These are phyloP conservation scores for Megalops atlanticus DNA, from an alignment of 2,113 vertebrate genomes.

Conservation along the genomic window DNA sequence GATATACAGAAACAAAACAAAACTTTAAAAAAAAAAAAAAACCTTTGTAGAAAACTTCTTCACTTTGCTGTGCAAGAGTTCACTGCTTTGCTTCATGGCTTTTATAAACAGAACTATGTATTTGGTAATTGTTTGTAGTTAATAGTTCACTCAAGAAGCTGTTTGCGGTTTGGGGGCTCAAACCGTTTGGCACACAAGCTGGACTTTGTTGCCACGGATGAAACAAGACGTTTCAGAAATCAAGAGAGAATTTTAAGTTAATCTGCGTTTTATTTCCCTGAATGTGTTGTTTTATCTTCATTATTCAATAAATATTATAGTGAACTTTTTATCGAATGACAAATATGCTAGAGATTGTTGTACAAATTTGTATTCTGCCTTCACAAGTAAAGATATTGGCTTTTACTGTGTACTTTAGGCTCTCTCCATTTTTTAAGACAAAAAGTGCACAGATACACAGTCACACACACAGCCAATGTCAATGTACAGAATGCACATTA, in stretches of 20 bases:
- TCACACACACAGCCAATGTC: neutral
- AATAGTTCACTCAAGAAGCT: slow-evolving; percentile 92
- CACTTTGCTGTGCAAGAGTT: slow-evolving; percentile 96
- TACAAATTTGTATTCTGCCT: slow-evolving; percentile 98
- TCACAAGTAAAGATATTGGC: slow-evolving; percentile 99
- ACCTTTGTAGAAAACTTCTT: slow-evolving; percentile 86
- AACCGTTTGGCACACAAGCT: slow-evolving; percentile 99
- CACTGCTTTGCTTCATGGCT: slow-evolving; percentile 97
- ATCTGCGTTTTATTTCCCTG: slow-evolving; percentile 90
- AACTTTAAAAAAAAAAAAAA: slow-evolving; percentile 71
- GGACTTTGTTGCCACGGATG: slow-evolving; percentile 99
- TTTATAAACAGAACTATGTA: slow-evolving; percentile 95
- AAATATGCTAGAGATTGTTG: slow-evolving; percentile 98
- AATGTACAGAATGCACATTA: neutral
- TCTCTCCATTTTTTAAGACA: slow-evolving; percentile 79
- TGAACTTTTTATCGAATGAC: slow-evolving; percentile 99
- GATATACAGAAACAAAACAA: slow-evolving; percentile 55
- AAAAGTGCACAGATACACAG: slow-evolving; percentile 32
- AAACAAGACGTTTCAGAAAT: slow-evolving; percentile 90
- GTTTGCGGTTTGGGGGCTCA: slow-evolving; percentile 88
- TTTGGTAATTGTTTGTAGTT: slow-evolving; percentile 99
- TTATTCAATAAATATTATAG: slow-evolving; percentile 98
- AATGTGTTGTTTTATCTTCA: slow-evolving; percentile 98
- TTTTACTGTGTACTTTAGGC: slow-evolving; percentile 89
- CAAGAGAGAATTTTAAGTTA: slow-evolving; percentile 81